These are phyloP conservation scores for Montipora capricornis DNA, from an alignment of 64 coral and sea anemone genomes.

Conservation along the genomic window DNA sequence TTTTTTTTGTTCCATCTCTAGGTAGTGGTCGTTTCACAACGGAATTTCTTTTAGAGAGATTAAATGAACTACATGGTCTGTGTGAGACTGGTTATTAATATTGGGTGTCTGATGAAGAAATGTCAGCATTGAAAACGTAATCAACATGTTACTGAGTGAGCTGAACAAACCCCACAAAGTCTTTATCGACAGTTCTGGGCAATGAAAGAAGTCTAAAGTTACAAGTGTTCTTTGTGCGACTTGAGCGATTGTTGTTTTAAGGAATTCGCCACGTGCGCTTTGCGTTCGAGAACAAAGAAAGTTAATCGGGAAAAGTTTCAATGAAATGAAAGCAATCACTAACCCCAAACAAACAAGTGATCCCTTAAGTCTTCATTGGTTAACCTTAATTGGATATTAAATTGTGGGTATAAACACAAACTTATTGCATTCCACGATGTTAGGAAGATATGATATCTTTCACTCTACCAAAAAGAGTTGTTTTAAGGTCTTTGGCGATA, in stretches of 20 bases:
- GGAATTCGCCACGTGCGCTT: slow-evolving; percentile 9
- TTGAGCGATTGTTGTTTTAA: slow-evolving; percentile 21
- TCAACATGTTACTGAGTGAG: no score
- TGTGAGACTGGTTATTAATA: neutral
- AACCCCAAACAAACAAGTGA: slow-evolving; percentile 27
- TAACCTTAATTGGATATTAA: neutral
- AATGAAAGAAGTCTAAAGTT: slow-evolving; percentile 10
- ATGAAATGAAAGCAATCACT: slow-evolving; percentile 33
- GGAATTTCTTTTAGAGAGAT: no score
- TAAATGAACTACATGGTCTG: no score
- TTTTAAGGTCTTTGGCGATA: neutral
- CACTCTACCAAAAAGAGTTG: neutral
- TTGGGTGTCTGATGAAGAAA: neutral
- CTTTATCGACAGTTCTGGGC: neutral
- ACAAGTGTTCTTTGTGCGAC: slow-evolving; percentile 12
- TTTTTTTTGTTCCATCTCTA: no score
- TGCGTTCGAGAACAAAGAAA: slow-evolving; percentile 27
- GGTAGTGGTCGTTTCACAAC: no score
- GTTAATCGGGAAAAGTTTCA: slow-evolving; percentile 4
- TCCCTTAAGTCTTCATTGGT: neutral
- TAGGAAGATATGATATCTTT: neutral
- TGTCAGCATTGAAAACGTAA: neutral
- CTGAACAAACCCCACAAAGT: neutral
- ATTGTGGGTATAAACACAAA: neutral
- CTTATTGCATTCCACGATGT: neutral